Conservation (phyloP, 2,113 vertebrate species). For the Sinocyclocheilus maitianheensis region DNA sequence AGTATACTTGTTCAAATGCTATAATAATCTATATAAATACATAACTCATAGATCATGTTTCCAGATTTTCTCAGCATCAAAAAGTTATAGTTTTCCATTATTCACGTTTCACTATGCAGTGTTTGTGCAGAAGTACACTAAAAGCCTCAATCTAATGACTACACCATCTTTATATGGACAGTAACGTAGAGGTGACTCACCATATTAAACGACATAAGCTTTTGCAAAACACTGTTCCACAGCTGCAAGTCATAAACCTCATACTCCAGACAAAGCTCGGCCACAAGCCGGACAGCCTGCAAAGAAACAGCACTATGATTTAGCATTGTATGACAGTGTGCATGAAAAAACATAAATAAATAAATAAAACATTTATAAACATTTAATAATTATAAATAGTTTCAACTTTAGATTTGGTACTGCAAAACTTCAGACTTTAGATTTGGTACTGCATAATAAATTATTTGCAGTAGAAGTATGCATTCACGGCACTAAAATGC, state of each 20-base stretch:
- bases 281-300: slow-evolving; percentile 87
- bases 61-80: not conserved
- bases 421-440: too few species aligned
- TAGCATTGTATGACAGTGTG: too few species aligned
- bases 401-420: too few species aligned
- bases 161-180: not conserved
- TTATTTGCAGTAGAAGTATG: too few species aligned
- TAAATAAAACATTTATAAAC: too few species aligned
- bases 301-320: slow-evolving; percentile 8
- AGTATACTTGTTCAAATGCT: not conserved
- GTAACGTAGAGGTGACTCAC: slow-evolving; percentile 68
- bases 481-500: too few species aligned
- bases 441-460: too few species aligned
- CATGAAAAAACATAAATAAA: too few species aligned
- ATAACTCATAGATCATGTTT: not conserved
- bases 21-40: not conserved
- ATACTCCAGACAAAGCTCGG: slow-evolving; percentile 91
- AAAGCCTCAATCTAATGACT: not conserved
- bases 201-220: slow-evolving; percentile 88
- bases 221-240: slow-evolving; percentile 92
- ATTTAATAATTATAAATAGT: too few species aligned
- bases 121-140: not conserved
- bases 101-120: not conserved
- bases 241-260: slow-evolving; percentile 86
- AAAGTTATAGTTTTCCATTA: not conserved